Percentiles rank a stretch among this genome's conserved stretches.
Conservation (phyloP, 2,113 vertebrate genomes). For the Phodopus roborovskii region DNA sequence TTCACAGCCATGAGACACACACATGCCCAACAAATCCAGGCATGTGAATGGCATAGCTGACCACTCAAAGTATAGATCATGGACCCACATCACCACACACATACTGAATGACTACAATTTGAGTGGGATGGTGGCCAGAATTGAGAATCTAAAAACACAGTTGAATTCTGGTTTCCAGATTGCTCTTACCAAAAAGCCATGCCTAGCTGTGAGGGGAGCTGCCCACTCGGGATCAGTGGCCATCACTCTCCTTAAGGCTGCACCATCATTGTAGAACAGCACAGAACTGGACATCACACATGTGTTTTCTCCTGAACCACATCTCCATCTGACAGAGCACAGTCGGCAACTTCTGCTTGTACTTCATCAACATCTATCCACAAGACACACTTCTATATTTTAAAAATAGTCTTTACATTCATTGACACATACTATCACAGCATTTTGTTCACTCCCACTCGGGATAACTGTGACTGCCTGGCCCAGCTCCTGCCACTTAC, state of each 20-base stretch:
- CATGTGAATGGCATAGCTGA: neutral
- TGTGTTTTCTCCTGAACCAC: neutral
- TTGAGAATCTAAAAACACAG: neutral
- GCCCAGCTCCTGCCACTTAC: neutral
- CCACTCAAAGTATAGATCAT: no score
- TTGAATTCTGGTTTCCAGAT: neutral
- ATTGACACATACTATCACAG: neutral
- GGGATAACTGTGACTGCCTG: neutral
- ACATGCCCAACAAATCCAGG: neutral
- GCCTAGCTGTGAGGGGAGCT: neutral
- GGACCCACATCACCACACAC: neutral
- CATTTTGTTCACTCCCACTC: neutral
- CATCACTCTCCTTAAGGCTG: neutral
- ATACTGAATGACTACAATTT: rapidly evolving
- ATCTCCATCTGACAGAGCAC: neutral
- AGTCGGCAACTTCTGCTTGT: neutral
- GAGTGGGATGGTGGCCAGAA: neutral
- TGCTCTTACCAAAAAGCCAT: neutral
- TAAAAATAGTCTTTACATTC: neutral
- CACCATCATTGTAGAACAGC: neutral
- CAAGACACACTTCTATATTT: neutral
- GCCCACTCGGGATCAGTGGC: neutral
- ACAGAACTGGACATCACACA: neutral
- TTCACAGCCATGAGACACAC: neutral
- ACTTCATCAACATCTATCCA: neutral